Base-by-base conservation (phyloP, 1,140 invertebrate genomes). In the Brevipalpus yothersi region DNA sequence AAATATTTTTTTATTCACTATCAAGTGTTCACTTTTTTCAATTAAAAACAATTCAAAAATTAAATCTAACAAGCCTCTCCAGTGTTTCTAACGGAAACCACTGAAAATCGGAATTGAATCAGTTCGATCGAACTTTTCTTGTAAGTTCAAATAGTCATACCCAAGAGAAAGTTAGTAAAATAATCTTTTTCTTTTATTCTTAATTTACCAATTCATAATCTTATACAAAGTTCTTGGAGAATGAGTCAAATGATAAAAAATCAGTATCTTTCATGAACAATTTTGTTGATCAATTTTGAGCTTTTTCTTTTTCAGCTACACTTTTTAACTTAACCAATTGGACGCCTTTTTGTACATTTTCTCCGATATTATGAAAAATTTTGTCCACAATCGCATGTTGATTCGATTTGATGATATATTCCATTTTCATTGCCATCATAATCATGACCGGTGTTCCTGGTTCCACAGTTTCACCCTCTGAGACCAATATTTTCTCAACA, bases 361-460 rank as follows among this genome's bases (percentile, higher is more conserved):
- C 83, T 8, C 90, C 90, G 61, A 77, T 71, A 59, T 80, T 78
- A 66, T 79, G 82, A 0, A 80, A 73, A 47, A 94, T 72, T 3
- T 79, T 78, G 55, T 83, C 78, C 12, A 96, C 77, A 4, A 75
- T 76, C 43, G 83, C 88, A 68, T 82, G 77, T 39, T 76, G 74
- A 11, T 81, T 79, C 8, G 90, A 84, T 66, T 82, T 81, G 4
- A 95, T 81, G 1, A 91, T 79, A 71, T 92, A 82, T 79, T 99
- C 94, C 94, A 99, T 99, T 77, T 98, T 99, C 94, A 99, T 99
- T 10, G 94, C 94, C 61, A 92, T 88, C 67, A 95, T 82, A 49
- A 92, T 82, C 45, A 92, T 78, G 0, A 96, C 71, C 1, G 86
- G 79, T 69, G 94, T 84, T 1, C 87, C 89, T 68, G 79, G 76